Percentiles rank a stretch among this genome's conserved stretches.
These are phyloP conservation scores for Drosophila pandora DNA, from an alignment of 1,140 invertebrate species.

Conservation along the genomic window DNA sequence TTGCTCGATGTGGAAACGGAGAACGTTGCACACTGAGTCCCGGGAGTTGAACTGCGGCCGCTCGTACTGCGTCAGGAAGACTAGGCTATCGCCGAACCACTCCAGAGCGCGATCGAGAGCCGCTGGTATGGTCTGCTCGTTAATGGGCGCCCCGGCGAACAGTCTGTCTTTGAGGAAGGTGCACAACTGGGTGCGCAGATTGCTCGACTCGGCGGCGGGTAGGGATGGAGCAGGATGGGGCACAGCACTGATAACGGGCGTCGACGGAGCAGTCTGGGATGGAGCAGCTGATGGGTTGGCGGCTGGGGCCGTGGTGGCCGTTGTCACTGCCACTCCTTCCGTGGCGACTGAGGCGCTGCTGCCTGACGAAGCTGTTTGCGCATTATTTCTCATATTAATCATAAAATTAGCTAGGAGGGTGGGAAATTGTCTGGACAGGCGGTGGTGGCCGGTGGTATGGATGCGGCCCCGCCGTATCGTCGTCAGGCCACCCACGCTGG, in stretches of 20 bases:
- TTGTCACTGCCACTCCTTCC: neutral
- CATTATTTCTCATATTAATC: slow-evolving; percentile 73
- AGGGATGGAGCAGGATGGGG: neutral
- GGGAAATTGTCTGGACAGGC: slow-evolving; percentile 43
- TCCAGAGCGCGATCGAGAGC: slow-evolving; percentile 63
- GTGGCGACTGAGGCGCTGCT: slow-evolving; percentile 11
- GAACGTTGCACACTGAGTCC: slow-evolving; percentile 73
- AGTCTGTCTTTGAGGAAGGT: slow-evolving; percentile 58
- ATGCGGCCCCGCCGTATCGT: slow-evolving; percentile 18
- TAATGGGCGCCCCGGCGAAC: slow-evolving; percentile 64
- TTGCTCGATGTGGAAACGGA: slow-evolving; percentile 55
- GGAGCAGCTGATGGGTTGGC: slow-evolving; percentile 1
- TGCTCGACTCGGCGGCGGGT: slow-evolving; percentile 12
- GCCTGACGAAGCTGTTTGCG: slow-evolving; percentile 65
- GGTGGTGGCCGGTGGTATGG: slow-evolving; percentile 13
- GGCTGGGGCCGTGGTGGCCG: neutral
- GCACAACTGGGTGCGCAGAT: slow-evolving; percentile 56
- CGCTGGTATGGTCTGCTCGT: slow-evolving; percentile 59
- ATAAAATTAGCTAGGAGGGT: slow-evolving; percentile 50
- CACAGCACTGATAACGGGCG: slow-evolving; percentile 1
- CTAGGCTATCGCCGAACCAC: slow-evolving; percentile 63
- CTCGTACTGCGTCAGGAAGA: slow-evolving; percentile 77
- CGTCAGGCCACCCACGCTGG: slow-evolving; percentile 17
- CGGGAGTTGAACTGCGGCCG: slow-evolving; percentile 71
- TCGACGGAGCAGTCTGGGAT: slow-evolving; percentile 1